Conservation (phyloP, 2,888 invertebrate species). For the Plagodis pulveraria region DNA sequence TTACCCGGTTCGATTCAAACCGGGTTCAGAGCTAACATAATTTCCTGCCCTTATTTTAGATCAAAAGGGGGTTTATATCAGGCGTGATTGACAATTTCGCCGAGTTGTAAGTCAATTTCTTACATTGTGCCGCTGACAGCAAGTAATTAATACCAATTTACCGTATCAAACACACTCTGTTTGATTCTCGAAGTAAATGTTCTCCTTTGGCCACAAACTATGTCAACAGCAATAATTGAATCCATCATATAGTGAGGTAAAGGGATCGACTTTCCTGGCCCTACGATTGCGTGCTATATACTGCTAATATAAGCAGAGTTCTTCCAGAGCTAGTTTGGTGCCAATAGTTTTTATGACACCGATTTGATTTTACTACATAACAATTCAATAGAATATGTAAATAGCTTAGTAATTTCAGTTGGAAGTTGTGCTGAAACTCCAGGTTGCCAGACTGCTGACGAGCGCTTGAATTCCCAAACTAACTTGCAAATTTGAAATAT, state of each 20-base stretch:
- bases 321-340: constrained; percentile 16
- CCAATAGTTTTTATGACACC: no score
- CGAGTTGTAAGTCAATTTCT: no score
- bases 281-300: constrained; percentile 22
- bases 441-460: constrained; percentile 23
- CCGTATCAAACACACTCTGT: no score
- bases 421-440: constrained; percentile 24
- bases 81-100: no score
- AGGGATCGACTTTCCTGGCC: constrained; percentile 33
- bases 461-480: constrained; percentile 41
- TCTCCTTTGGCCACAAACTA: constrained; percentile 42
- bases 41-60: no score
- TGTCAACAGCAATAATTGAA: constrained; percentile 59
- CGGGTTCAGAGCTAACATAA: no score
- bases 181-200: no score
- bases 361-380: constrained; percentile 24
- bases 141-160: no score
- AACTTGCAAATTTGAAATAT: constrained; percentile 39
- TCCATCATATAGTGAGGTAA: constrained; percentile 43
- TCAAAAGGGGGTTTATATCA: no score
- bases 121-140: no score
- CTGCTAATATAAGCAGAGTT: constrained; percentile 2
- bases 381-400: constrained; percentile 22
- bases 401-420: constrained; percentile 17
- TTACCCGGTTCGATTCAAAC: no score